These are phyloP conservation scores for Sardinella longiceps DNA, from an alignment of 2,797 vertebrate species.

Conservation along the genomic window DNA sequence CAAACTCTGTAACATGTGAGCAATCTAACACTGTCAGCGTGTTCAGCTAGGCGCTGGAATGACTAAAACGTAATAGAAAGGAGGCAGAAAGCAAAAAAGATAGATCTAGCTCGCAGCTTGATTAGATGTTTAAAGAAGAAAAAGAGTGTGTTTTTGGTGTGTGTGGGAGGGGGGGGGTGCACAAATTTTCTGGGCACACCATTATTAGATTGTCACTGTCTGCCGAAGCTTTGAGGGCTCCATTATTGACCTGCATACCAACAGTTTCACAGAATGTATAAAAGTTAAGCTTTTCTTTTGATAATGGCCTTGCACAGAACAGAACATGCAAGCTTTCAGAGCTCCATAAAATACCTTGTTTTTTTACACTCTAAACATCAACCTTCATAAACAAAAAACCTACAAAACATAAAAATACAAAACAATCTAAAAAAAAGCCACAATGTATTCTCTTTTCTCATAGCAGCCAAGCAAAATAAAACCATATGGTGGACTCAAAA, in stretches of 20 bases:
- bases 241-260: slow-evolving; percentile 54
- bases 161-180: too few relatives aligned
- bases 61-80: slow-evolving; percentile 7
- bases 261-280: neutral
- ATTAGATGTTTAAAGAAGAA: slow-evolving; percentile 44
- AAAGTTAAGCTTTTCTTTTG: neutral
- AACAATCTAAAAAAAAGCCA: too few relatives aligned
- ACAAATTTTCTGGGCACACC: slow-evolving; percentile 43
- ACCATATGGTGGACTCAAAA: neutral
- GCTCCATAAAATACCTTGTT: too few relatives aligned
- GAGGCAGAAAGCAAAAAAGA: slow-evolving; percentile 16
- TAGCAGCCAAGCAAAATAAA: neutral
- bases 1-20: neutral
- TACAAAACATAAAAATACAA: neutral
- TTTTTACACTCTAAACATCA: neutral
- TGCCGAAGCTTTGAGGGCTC: slow-evolving; percentile 55
- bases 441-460: neutral
- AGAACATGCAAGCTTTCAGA: too few relatives aligned
- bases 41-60: neutral
- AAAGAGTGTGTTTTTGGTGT: neutral
- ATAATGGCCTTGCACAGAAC: too few relatives aligned
- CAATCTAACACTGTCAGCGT: neutral
- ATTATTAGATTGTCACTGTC: slow-evolving; percentile 48
- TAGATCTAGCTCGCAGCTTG: slow-evolving; percentile 23
- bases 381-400: neutral